Base-by-base conservation (phyloP, 1,140 invertebrate genomes). In the Pachypsylla venusta region DNA sequence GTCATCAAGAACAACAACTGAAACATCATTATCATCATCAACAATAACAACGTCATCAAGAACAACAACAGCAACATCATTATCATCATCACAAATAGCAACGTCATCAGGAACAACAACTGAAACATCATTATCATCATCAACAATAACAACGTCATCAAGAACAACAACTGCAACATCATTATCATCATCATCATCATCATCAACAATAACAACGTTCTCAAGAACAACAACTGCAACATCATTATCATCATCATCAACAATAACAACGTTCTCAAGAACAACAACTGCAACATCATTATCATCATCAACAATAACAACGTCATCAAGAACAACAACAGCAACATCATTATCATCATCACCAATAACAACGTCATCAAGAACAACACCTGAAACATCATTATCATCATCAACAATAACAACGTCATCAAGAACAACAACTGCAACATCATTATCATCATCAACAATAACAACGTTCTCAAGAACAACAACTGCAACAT, bases 11-110 rank as follows among this genome's bases (percentile, higher is more conserved):
- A 22, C 35, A 5, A 58, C 39, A 16, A 53, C 58, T 14, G 14
- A 2, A 59, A 24, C 58, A 24, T 48, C 20, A 20, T 48, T 40
- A n/a, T 7, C 58, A 13, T 35, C 30, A 35, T 35, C 30, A 35
- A 35, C 30, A 35, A 2, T 24, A 54, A 54, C 58, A 16, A 54
- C 58, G 5, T 14, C 48, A 56, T 3, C 42, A 4, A 24, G 27
- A 7, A 54, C 58, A 54, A 54, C 58, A 16, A 54, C 58, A 7
- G 12, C 48, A 56, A 10, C 42, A 4, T n/a, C 42, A 7, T 30
- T 40, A 14, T 53, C 42, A 16, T 26, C 42, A n/a, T 5, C 48
- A 53, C 30, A 10, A 12, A 12, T 35, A 35, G 30, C 30, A 35
- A 35, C 16, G 16, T 12, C 30, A 35, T 35, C 30, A 12, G 10